phyloP scores from a whole-genome alignment of 2,888 invertebrate genomes.

The Cynaeus angustus region DNA sequence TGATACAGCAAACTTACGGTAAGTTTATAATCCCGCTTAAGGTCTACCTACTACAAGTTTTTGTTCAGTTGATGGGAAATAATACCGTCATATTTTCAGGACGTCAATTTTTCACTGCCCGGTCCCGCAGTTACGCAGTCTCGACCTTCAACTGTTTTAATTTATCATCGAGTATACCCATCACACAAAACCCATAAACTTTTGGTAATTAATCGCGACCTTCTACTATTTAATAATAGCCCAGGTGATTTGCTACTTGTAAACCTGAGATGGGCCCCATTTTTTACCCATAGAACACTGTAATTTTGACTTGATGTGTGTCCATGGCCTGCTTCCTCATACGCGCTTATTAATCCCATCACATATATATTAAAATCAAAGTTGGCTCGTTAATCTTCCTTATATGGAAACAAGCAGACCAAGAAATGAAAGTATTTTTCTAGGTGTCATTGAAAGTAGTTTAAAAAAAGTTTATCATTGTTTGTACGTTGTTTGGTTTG shows the following conservation, averaged over 20 bases:
- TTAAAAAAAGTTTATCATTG: too few relatives aligned
- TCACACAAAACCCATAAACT: slow-evolving; percentile 28
- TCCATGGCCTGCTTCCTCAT: slow-evolving; percentile 24
- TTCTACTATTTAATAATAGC: slow-evolving; percentile 30
- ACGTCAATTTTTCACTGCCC: neutral
- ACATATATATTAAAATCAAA: slow-evolving; percentile 22
- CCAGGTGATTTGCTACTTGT: slow-evolving; percentile 14
- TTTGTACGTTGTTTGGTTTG: too few relatives aligned
- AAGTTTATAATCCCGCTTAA: neutral
- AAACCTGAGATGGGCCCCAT: slow-evolving; percentile 13
- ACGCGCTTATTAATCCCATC: slow-evolving; percentile 23
- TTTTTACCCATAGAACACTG: neutral
- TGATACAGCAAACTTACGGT: too few relatives aligned
- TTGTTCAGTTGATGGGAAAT: too few relatives aligned
- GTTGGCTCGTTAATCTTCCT: slow-evolving; percentile 17
- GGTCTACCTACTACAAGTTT: too few relatives aligned
- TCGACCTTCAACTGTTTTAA: slow-evolving; percentile 20
- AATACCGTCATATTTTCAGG: too few relatives aligned
- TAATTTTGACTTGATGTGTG: slow-evolving; percentile 14
- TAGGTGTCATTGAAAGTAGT: too few relatives aligned
- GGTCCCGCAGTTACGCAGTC: neutral
- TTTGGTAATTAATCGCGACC: slow-evolving; percentile 31
- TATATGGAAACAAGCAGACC: slow-evolving; percentile 11
- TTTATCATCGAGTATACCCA: slow-evolving; percentile 11
- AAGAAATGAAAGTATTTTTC: neutral